Conservation (phyloP, 2,113 vertebrate genomes). For the Suricata suricatta region DNA sequence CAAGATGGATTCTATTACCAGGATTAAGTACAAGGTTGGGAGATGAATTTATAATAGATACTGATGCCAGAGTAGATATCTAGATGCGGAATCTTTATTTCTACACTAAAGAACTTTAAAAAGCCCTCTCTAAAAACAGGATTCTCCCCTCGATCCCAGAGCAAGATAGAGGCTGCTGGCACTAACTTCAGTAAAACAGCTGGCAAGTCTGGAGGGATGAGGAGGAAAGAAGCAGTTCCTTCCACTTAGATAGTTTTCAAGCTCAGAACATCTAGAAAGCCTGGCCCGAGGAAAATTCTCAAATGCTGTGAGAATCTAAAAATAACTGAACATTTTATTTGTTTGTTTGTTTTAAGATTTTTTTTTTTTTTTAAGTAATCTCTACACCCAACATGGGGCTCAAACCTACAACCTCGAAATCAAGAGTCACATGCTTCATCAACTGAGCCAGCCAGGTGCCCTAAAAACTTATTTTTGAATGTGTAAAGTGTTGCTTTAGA, state of each 20-base stretch:
- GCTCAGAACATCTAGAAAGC: neutral
- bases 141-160: neutral
- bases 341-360: neutral
- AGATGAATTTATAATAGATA: neutral
- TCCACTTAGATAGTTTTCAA: neutral
- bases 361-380: neutral
- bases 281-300: neutral
- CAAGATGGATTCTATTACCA: neutral
- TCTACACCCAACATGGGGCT: neutral
- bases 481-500: neutral
- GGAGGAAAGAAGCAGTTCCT: neutral
- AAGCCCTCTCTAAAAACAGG: neutral
- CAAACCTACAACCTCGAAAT: neutral
- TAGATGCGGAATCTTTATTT: neutral
- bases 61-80: neutral
- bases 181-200: neutral
- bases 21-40: neutral
- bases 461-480: neutral
- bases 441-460: neutral
- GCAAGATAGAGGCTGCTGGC: neutral
- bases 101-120: neutral
- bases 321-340: neutral
- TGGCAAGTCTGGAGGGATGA: neutral
- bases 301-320: neutral
- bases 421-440: neutral